Evolutionary conservation across 2,888 invertebrate species (phyloP), one percentile per base, ranked within the genome.

Genomic region (Aromia moschata): DNA sequence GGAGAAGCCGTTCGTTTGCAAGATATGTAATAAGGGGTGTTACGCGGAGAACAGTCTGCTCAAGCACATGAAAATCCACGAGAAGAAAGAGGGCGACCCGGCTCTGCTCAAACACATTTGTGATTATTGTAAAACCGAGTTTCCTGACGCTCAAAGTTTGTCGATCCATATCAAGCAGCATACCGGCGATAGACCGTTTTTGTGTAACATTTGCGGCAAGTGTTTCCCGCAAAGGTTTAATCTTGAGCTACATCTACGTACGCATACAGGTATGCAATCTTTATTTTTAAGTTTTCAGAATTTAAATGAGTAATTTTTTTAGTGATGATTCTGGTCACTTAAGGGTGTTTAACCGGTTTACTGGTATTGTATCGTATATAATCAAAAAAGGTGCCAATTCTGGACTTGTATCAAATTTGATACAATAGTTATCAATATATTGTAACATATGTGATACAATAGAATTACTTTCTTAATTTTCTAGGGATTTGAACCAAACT

Each of bases 1-100:
- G 0, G 82, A 82, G 64, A 82, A 82, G 60, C 82, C 82, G 1
- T 81, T 81, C 66, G 76, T 83, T n/a, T 82, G 82, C 66, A 81
- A 81, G 61, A 74, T 77, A 37, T 77, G 77, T 58, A 81, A 80
- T 64, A 81, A 81, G 59, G 81, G 69, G 4, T 73, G 73, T 58
- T 81, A 79, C 53, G 81, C 81, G 1, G 81, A 81, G 68, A 81
- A 81, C 62, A 81, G 81, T 66, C 64, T 81, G 30, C 65, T 81
- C 49, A 81, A 81, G 67, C 81, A 81, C 58, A 81, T 81, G 81
- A 81, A 81, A 64, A 81, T 81, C 15, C 81, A 81, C 33, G 81
- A 81, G 63, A 80, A 80, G 62, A 80, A 79, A 65, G 80, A 81
- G 67, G 81, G 81, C 0, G 81, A 81, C 73, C 80, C 80, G 1